These are phyloP conservation scores for Perdita meconis DNA, from an alignment of 2,888 invertebrate species.

Conservation along the genomic window DNA sequence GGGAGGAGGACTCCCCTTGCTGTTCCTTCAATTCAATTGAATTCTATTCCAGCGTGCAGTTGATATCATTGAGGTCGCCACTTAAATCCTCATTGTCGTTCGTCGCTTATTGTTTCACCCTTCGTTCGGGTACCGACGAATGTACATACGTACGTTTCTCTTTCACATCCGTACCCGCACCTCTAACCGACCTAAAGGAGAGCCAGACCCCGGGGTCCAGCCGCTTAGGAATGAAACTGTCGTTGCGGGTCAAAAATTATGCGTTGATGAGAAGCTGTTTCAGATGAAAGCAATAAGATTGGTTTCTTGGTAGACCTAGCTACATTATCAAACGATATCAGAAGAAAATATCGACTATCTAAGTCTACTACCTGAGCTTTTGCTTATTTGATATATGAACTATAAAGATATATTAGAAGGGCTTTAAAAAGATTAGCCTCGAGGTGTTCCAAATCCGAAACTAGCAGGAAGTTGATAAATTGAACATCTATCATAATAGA, in stretches of 20 bases:
- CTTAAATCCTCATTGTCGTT: slow-evolving; percentile 84
- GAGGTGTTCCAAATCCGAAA: too few species aligned
- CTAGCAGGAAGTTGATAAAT: too few species aligned
- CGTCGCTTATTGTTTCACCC: slow-evolving; percentile 84
- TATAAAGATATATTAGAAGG: too few species aligned
- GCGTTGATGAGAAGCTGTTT: background rate
- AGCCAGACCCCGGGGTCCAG: slow-evolving; percentile 60
- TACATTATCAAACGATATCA: background rate
- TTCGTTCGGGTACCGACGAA: slow-evolving; percentile 79
- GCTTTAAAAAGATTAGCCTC: too few species aligned
- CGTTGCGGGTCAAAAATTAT: slow-evolving; percentile 44
- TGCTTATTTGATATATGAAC: too few species aligned
- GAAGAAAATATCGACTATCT: too few species aligned
- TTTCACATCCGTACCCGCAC: slow-evolving; percentile 77
- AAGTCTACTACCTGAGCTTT: too few species aligned
- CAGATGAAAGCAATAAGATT: slow-evolving; percentile 1
- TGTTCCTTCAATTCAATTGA: slow-evolving; percentile 84
- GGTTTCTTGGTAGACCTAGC: background rate
- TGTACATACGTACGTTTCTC: slow-evolving; percentile 78
- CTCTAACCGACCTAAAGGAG: slow-evolving; percentile 70
- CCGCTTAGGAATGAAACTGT: slow-evolving; percentile 66
- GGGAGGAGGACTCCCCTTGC: slow-evolving; percentile 74
- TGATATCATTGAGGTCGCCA: slow-evolving; percentile 84
- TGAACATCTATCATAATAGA: too few species aligned
- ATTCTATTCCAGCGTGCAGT: slow-evolving; percentile 84